Evolutionary conservation across 1,140 invertebrate species (phyloP), one percentile per base, ranked within the genome.

Genomic region (Saccostrea echinata): DNA sequence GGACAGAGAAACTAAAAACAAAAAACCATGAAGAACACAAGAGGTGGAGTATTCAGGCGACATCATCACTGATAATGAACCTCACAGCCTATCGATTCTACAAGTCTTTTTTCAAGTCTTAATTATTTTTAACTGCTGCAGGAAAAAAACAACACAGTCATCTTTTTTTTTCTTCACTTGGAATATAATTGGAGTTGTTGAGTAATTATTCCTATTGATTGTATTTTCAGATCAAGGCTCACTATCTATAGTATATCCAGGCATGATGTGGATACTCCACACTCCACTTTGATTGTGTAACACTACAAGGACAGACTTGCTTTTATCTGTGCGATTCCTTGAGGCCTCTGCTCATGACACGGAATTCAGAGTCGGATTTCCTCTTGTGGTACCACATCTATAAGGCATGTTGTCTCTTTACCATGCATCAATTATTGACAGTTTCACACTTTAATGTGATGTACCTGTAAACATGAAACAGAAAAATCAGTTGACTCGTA

Each of bases 381-480:
- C 68, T 76, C 6, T 33, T 33, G 27, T 11, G 33, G 68, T 27
- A 30, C 6, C 68, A 76, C 24, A 27, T 76, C 30, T 27, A 30
- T 76, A 27, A 27, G 30, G 68, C 27, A 76, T 76, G 24, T 18
- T 76, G 27, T 76, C 68, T 76, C 68, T 76, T 76, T 76, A 27
- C 68, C 24, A 27, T 35, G 30, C 68, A 76, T 76, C 68, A 76
- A 76, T 76, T 76, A 76, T 76, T 76, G 68, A 76, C 68, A 76
- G 68, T 33, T 76, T 76, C 68, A 76, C 27, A 76, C 68, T 76
- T 30, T 16, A 76, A 30, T 30, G 68, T 30, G 11, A 76, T 76
- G 68, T 76, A 76, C 68, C 68, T 76, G 68, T 33, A 76, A 76
- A 76, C 68, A 76, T 76, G 27, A 76, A 76, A 30, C 68, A 30